Evolutionary conservation across 2,113 vertebrate species (phyloP), one percentile per base, ranked within the genome.

Genomic region (Callipepla californica): DNA sequence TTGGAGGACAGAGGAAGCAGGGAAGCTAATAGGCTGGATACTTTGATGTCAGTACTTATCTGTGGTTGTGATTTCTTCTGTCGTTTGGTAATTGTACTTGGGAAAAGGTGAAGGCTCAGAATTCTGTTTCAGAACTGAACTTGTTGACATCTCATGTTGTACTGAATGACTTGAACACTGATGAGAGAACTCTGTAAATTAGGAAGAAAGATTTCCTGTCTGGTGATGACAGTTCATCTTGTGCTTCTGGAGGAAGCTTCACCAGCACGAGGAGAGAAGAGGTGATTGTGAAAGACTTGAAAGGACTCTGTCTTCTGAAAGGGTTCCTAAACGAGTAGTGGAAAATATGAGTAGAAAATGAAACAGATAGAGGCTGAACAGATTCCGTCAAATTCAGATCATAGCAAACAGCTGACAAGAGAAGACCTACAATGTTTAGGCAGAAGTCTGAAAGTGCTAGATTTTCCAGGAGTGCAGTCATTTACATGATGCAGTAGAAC

Each of bases 361-460:
- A 34, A 73, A 36, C 9, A 38, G 32, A 7, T 11, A 2, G 48
- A 61, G 62, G 40, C 62, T 68, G 79, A 85, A 21, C 16, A 74
- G 61, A 23, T 21, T 2, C 0, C 65, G 6, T 30, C 19, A 9
- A 51, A 23, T 48, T 32, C 7, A 42, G 23, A 36, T 61, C 6
- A 62, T 55, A 38, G 55, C 53, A 65, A 36, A 20, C 4, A 38
- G 59, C 69, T n/a, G 77, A 7, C 6, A 8, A 47, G 40, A 21
- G 14, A 67, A 44, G 20, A 6, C 15, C 40, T 55, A 2, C 0
- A 1, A 3, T 18, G 3, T 26, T 77, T 7, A 62, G 16, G 13
- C 22, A 8, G 6, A 22, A 50, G 7, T 48, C 10, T 1, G n/a
- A 0, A 9, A 23, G 47, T 34, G 14, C 32, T 42, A 44, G 0